These are phyloP conservation scores for Andrena fulva DNA, from an alignment of 2,888 invertebrate species.

Conservation along the genomic window DNA sequence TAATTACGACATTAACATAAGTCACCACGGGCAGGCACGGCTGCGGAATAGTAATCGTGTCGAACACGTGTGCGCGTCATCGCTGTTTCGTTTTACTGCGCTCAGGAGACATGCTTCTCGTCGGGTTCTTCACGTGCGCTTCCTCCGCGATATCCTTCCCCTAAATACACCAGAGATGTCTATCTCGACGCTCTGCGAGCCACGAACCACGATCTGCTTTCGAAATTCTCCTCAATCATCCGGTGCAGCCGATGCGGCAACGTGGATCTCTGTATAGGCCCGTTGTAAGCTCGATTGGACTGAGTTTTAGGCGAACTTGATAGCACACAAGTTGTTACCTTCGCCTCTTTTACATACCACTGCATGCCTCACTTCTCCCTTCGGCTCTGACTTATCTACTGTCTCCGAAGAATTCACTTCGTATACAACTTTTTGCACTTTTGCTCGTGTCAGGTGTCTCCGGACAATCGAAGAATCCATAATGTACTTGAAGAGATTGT, in stretches of 20 bases:
- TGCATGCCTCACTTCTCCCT: too few species aligned
- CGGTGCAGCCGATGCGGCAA: neutral
- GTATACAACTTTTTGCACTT: too few species aligned
- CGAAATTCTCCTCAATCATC: slow-evolving; percentile 20
- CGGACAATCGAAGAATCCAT: too few species aligned
- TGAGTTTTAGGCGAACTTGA: neutral
- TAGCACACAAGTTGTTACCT: too few species aligned
- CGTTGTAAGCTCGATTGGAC: neutral
- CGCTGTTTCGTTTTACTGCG: slow-evolving; percentile 69
- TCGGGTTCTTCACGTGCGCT: slow-evolving; percentile 62
- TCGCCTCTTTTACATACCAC: neutral
- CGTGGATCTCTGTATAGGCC: neutral
- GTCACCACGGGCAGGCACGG: slow-evolving; percentile 81
- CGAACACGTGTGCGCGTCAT: slow-evolving; percentile 80
- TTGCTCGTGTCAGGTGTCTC: too few species aligned
- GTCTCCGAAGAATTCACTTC: neutral
- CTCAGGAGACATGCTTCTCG: slow-evolving; percentile 41
- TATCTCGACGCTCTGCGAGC: slow-evolving; percentile 61
- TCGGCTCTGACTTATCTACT: neutral
- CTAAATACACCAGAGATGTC: slow-evolving; percentile 74
- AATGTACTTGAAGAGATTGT: too few species aligned
- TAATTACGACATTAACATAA: slow-evolving; percentile 85
- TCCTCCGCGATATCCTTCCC: slow-evolving; percentile 70
- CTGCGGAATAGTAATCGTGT: slow-evolving; percentile 83
- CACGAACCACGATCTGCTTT: slow-evolving; percentile 15